Conservation (phyloP, 2,113 vertebrate species). For the Uria aalge region DNA sequence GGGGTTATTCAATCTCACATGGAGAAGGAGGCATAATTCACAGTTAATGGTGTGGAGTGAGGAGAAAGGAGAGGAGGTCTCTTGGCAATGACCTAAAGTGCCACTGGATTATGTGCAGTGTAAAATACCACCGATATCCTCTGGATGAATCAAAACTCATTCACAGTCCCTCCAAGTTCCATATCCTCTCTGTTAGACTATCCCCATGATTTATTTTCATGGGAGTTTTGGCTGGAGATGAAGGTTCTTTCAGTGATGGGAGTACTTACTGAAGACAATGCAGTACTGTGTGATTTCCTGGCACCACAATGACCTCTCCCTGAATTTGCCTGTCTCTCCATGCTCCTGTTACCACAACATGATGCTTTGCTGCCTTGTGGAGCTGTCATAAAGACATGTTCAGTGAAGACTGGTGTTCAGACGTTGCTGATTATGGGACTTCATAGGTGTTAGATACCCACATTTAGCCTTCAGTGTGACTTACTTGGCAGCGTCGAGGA, state of each 20-base stretch:
- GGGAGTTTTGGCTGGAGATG: neutral
- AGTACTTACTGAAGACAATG: neutral
- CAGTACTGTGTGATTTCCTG: neutral
- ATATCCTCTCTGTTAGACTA: neutral
- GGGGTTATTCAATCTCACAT: neutral
- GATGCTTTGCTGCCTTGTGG: neutral
- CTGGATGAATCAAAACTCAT: neutral
- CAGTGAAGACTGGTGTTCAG: neutral
- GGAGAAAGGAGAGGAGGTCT: neutral
- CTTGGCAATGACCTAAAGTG: neutral
- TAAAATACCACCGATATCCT: neutral
- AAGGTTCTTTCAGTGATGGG: neutral
- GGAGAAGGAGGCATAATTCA: neutral
- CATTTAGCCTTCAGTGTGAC: neutral
- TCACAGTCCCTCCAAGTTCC: neutral
- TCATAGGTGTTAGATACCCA: neutral
- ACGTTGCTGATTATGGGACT: fast-evolving
- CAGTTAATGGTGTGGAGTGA: neutral
- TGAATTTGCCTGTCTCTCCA: neutral
- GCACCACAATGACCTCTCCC: neutral
- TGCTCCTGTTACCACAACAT: neutral
- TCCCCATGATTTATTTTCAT: neutral
- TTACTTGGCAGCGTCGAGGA: neutral
- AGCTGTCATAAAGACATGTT: neutral
- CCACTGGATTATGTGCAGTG: neutral